Evolutionary conservation across 2,888 invertebrate genomes (phyloP).

Genomic region (Drosophila kanekoi): DNA sequence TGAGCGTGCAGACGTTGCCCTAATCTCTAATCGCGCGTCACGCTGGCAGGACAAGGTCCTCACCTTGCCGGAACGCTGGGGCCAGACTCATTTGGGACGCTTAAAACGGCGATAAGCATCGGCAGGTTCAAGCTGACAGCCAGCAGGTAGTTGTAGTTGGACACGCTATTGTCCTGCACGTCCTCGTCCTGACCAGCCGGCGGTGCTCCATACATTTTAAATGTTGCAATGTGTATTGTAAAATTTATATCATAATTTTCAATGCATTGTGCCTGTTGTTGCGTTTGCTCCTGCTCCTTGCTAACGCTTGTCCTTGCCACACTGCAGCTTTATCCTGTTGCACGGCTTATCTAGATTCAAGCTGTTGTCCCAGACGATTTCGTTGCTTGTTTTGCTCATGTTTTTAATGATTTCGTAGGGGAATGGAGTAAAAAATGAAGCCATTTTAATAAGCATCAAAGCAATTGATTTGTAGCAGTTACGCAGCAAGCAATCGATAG

Average conservation of each 20-base stretch:
- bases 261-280: conserved; percentile 43
- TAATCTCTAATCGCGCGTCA: conserved; percentile 78
- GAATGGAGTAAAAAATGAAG: conserved; percentile 34
- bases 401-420: conserved; percentile 11
- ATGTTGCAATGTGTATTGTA: conserved; percentile 77
- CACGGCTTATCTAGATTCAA: conserved; percentile 66
- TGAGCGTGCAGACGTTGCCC: conserved; percentile 38
- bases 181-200: conserved; percentile 48
- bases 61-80: conserved; percentile 49
- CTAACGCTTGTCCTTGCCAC: conserved; percentile 40
- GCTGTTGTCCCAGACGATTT: conserved; percentile 29
- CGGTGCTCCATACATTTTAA: conserved; percentile 50
- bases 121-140: conserved; percentile 65
- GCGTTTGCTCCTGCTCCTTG: conserved; percentile 18
- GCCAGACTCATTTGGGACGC: conserved; percentile 73
- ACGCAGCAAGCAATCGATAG: neutral
- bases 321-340: conserved; percentile 67
- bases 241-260: conserved; percentile 78
- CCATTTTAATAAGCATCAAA: conserved; percentile 19
- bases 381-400: conserved; percentile 18
- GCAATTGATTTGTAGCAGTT: conserved; percentile 17
- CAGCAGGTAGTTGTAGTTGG: conserved; percentile 60
- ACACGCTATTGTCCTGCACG: conserved; percentile 69
- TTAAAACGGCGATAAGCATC: conserved; percentile 68
- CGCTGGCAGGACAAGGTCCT: conserved; percentile 62